These are phyloP conservation scores for Plebejus argus DNA, from an alignment of 2,888 invertebrate genomes.

Conservation along the genomic window DNA sequence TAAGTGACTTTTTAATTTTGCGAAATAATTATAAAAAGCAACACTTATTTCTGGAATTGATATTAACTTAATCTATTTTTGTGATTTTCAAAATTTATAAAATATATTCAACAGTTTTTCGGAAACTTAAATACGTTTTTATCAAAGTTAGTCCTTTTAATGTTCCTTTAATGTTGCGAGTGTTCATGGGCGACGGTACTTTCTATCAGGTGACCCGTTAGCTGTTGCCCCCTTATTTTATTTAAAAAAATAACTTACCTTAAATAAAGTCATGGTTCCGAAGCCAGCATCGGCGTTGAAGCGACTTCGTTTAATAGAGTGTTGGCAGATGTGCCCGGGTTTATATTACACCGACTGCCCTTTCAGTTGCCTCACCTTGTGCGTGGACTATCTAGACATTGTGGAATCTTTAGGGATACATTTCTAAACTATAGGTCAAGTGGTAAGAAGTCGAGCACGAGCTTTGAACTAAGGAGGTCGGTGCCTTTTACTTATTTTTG, in stretches of 20 bases:
- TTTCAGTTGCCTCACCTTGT: slow-evolving; percentile 79
- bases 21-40: not conserved
- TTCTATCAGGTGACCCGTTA: no score
- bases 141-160: not conserved
- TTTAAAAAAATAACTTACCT: slow-evolving; percentile 60
- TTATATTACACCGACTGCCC: slow-evolving; percentile 78
- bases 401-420: slow-evolving; percentile 39
- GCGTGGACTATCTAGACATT: slow-evolving; percentile 51
- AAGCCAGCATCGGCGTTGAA: slow-evolving; percentile 57
- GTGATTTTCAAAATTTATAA: not conserved
- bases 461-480: slow-evolving; percentile 29
- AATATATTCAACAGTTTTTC: not conserved
- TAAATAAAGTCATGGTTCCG: slow-evolving; percentile 58
- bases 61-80: not conserved
- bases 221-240: no score
- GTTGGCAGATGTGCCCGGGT: slow-evolving; percentile 72
- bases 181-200: no score
- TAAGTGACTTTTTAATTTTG: not conserved
- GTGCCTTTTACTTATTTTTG: slow-evolving; percentile 10
- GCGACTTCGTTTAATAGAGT: slow-evolving; percentile 69
- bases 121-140: not conserved
- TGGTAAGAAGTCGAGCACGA: slow-evolving; percentile 33
- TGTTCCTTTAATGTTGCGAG: no score
- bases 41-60: not conserved
- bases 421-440: slow-evolving; percentile 33